These are phyloP conservation scores for Ciconia nigra DNA, from an alignment of 2,797 vertebrate species.

Conservation along the genomic window DNA sequence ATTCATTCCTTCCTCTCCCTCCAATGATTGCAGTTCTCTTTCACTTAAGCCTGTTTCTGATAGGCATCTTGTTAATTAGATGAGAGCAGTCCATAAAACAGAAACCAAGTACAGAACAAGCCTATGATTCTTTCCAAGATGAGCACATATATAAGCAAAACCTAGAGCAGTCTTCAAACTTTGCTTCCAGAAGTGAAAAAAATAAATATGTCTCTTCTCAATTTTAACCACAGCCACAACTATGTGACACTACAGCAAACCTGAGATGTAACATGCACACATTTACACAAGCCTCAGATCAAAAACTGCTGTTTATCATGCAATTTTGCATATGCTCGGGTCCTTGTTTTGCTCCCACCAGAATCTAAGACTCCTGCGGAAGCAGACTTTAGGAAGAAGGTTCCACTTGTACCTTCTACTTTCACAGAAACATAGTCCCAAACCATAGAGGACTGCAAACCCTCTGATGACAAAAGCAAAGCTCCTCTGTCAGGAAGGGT, in stretches of 20 bases:
- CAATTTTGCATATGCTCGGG: fast-evolving
- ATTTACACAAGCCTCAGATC: neutral
- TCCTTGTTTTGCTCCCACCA: neutral
- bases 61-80: neutral
- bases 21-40: neutral
- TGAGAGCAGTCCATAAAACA: neutral
- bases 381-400: neutral
- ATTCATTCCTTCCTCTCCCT: neutral
- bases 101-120: neutral
- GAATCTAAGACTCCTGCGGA: neutral
- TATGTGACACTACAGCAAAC: neutral
- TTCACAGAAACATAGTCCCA: neutral
- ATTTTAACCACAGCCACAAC: neutral
- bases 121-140: neutral
- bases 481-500: neutral
- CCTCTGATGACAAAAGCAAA: neutral
- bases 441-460: neutral
- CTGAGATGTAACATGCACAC: fast-evolving
- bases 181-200: neutral
- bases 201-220: neutral
- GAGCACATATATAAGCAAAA: neutral
- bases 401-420: neutral
- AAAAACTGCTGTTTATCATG: neutral
- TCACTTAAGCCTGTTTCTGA: neutral
- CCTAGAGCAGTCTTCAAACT: neutral